phyloP scores from a whole-genome alignment of 2,113 vertebrate species.

The Macrotis lagotis region DNA sequence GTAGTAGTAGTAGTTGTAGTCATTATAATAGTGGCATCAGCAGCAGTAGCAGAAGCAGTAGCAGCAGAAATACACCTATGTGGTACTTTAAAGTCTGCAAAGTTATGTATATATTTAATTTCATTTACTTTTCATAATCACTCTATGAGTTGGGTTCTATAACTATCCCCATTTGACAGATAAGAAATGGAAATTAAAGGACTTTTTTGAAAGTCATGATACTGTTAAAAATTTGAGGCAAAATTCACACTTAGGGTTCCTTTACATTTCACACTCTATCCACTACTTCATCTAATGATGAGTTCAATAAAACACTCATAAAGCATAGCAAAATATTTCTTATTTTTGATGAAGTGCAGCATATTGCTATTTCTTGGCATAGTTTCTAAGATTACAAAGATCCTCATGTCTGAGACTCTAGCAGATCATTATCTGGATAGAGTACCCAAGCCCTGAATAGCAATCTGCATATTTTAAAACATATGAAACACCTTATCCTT shows the following conservation, averaged over 20 bases:
- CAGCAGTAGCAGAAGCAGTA: too few species aligned
- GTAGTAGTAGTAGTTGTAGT: too few species aligned
- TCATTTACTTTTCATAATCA: not conserved
- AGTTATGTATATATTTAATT: not conserved
- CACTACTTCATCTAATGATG: not conserved
- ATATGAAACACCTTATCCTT: not conserved
- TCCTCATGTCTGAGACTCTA: not conserved
- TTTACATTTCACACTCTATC: not conserved
- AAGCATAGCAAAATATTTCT: not conserved
- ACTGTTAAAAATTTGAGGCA: not conserved
- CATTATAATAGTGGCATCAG: too few species aligned
- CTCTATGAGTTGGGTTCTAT: not conserved
- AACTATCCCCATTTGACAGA: not conserved
- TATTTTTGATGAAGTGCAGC: not conserved
- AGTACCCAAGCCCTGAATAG: not conserved
- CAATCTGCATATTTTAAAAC: not conserved
- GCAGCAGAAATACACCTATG: too few species aligned
- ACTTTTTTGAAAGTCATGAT: not conserved
- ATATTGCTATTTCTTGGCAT: not conserved
- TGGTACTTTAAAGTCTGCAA: not conserved
- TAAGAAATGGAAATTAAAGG: not conserved
- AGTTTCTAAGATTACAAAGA: not conserved
- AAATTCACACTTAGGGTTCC: not conserved
- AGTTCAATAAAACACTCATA: not conserved
- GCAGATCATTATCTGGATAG: not conserved